These are phyloP conservation scores for Sminthurides aquaticus DNA, from an alignment of 2,888 invertebrate genomes.

Conservation along the genomic window DNA sequence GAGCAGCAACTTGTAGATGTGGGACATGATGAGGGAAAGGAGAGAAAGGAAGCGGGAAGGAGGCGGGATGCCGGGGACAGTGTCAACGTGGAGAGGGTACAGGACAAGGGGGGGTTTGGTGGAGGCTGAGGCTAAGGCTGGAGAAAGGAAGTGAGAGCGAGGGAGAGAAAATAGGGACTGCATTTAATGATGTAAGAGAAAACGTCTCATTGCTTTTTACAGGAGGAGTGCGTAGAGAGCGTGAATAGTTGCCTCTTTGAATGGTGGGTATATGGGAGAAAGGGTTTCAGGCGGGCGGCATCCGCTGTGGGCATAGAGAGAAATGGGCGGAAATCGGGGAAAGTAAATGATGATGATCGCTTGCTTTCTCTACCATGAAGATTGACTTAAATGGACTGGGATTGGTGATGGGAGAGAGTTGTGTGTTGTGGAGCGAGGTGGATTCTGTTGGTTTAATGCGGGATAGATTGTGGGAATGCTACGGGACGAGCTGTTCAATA, in stretches of 20 bases:
- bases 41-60: no score
- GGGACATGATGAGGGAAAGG: no score
- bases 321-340: background rate
- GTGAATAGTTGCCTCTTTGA: background rate
- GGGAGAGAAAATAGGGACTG: background rate
- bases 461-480: background rate
- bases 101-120: no score
- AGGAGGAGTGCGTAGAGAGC: background rate
- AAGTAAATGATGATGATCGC: background rate
- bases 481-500: no score
- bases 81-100: no score
- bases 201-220: background rate
- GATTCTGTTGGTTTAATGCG: background rate
- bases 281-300: background rate
- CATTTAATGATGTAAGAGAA: background rate
- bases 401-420: constrained; percentile 16
- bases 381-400: constrained; percentile 8
- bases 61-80: no score
- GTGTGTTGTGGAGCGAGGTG: background rate
- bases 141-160: no score
- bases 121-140: no score
- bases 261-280: background rate
- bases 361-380: constrained; percentile 2
- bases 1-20: no score
- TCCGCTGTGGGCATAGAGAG: background rate